Evolutionary conservation across 2,888 invertebrate genomes (phyloP).

Genomic region (Parnassius apollo): DNA sequence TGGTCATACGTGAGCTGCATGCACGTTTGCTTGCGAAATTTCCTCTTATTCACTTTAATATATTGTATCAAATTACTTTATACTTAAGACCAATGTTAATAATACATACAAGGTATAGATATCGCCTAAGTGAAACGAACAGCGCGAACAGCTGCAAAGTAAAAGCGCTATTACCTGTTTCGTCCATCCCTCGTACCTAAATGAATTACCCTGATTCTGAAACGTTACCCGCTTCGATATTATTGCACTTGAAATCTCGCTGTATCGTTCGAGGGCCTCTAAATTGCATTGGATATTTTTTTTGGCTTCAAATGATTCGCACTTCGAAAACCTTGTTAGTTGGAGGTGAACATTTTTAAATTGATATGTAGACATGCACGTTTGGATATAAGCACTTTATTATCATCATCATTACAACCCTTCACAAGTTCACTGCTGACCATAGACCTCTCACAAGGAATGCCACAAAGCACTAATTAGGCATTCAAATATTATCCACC

Average conservation of each 20-base stretch:
- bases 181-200: conserved; percentile 7
- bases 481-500: too few relatives aligned
- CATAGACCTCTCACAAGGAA: too few relatives aligned
- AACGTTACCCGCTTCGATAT: conserved; percentile 23
- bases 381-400: too few relatives aligned
- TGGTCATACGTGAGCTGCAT: too few relatives aligned
- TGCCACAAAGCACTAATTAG: too few relatives aligned
- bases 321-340: neutral
- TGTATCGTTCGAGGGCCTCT: conserved; percentile 21
- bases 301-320: neutral
- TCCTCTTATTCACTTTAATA: too few relatives aligned
- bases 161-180: conserved; percentile 11
- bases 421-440: too few relatives aligned
- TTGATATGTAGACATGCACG: too few relatives aligned
- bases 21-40: too few relatives aligned
- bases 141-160: conserved; percentile 14
- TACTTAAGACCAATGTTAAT: too few relatives aligned
- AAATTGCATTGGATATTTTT: conserved; percentile 29
- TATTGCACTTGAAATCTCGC: conserved; percentile 28
- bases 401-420: too few relatives aligned
- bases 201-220: conserved; percentile 19
- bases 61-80: too few relatives aligned
- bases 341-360: neutral
- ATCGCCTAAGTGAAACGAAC: conserved; percentile 4
- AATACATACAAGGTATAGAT: neutral